Conservation (phyloP, 2,797 vertebrate genomes). For the Furcifer pardalis region DNA sequence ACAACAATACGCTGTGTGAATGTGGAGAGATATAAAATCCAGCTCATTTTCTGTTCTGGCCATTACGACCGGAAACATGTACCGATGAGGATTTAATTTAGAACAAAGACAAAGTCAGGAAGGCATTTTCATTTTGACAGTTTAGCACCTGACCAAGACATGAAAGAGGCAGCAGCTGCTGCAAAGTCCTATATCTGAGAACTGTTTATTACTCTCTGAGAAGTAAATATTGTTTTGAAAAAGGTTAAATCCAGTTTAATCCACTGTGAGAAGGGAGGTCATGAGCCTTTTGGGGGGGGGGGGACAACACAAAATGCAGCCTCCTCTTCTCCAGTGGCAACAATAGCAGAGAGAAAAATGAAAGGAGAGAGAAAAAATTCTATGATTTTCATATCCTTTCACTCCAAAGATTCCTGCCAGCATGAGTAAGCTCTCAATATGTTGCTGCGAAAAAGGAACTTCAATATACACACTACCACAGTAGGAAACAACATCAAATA, state of each 20-base stretch:
- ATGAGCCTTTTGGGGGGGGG: slow-evolving; percentile 15
- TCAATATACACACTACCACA: slow-evolving; percentile 36
- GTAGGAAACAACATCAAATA: slow-evolving; percentile 27
- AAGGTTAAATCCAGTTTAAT: background rate
- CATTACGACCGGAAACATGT: no score
- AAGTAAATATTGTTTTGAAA: background rate
- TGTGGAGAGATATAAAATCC: no score
- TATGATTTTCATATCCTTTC: slow-evolving; percentile 20
- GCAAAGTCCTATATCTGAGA: background rate
- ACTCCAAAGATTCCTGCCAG: slow-evolving; percentile 46
- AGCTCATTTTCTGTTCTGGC: no score
- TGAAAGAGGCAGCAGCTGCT: no score
- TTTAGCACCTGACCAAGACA: no score
- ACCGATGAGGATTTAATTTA: no score
- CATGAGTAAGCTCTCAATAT: slow-evolving; percentile 38
- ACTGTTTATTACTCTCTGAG: slow-evolving; percentile 10
- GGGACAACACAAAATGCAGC: background rate
- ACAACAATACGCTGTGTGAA: no score
- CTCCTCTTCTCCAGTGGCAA: slow-evolving; percentile 14
- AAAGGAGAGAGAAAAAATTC: background rate
- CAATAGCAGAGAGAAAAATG: background rate
- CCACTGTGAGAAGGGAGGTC: background rate
- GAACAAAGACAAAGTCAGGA: no score
- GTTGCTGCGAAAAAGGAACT: slow-evolving; percentile 40
- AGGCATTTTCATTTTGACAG: no score